These are phyloP conservation scores for Hanleya hanleyi DNA, from an alignment of 2,888 invertebrate species.

Conservation along the genomic window DNA sequence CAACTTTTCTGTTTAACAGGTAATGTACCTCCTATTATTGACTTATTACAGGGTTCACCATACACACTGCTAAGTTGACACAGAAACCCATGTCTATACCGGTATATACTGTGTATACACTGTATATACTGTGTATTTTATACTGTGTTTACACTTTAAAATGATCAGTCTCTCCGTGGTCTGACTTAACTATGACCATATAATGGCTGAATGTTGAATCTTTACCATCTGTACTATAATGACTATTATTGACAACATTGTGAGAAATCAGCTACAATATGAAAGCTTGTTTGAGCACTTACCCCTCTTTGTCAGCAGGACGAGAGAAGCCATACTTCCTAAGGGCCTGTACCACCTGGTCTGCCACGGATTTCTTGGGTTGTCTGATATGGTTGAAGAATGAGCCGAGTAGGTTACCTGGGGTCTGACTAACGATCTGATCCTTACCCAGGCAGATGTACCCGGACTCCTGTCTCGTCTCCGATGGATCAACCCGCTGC, in stretches of 20 bases:
- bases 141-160: too few species aligned
- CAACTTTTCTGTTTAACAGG: too few species aligned
- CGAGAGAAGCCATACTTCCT: constrained; percentile 65
- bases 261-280: too few species aligned
- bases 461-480: constrained; percentile 62
- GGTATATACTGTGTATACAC: too few species aligned
- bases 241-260: background rate
- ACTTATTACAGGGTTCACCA: too few species aligned
- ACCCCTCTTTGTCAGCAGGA: constrained; percentile 63
- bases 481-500: constrained; percentile 52
- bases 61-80: too few species aligned
- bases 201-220: too few species aligned
- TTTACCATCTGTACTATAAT: background rate
- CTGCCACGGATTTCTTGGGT: constrained; percentile 63
- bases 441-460: constrained; percentile 69
- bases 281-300: constrained; percentile 15
- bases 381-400: constrained; percentile 64
- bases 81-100: too few species aligned
- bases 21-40: too few species aligned
- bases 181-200: too few species aligned
- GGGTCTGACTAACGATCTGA: constrained; percentile 65
- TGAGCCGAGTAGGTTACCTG: constrained; percentile 63
- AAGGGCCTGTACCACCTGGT: constrained; percentile 64
- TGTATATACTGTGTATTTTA: too few species aligned
- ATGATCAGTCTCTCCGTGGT: too few species aligned